Conservation (phyloP, 2,113 vertebrate species). For the Accipiter cooperii region DNA sequence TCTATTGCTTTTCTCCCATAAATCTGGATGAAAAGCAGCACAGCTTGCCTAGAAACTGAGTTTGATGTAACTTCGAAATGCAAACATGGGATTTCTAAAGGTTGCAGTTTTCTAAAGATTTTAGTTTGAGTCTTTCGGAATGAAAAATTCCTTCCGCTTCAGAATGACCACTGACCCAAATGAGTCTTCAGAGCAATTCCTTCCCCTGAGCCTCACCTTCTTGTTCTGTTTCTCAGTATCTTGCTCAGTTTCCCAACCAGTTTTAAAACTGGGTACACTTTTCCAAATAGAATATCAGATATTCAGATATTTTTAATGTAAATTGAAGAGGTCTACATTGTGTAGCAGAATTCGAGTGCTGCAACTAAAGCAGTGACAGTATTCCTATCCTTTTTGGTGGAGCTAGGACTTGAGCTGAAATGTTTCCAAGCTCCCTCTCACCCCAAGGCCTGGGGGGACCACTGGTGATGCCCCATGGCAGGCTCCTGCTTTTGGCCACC, state of each 20-base stretch:
- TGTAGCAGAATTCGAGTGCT: not conserved
- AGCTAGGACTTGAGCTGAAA: not conserved
- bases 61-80: not conserved
- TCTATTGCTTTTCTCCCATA: not conserved
- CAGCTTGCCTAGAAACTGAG: not conserved
- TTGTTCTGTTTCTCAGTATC: not conserved
- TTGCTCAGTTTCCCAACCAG: not conserved
- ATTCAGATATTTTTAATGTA: not conserved
- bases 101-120: not conserved
- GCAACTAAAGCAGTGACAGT: not conserved
- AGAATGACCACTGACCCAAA: not conserved
- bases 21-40: not conserved
- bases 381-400: not conserved
- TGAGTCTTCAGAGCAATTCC: not conserved
- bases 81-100: not conserved
- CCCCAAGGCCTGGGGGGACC: not conserved
- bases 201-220: not conserved
- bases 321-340: not conserved
- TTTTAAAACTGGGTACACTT: not conserved
- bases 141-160: not conserved
- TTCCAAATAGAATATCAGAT: not conserved
- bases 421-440: not conserved
- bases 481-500: not conserved
- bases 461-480: not conserved
- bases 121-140: not conserved